phyloP scores from a whole-genome alignment of 2,797 vertebrate species.

The Alosa sapidissima region DNA sequence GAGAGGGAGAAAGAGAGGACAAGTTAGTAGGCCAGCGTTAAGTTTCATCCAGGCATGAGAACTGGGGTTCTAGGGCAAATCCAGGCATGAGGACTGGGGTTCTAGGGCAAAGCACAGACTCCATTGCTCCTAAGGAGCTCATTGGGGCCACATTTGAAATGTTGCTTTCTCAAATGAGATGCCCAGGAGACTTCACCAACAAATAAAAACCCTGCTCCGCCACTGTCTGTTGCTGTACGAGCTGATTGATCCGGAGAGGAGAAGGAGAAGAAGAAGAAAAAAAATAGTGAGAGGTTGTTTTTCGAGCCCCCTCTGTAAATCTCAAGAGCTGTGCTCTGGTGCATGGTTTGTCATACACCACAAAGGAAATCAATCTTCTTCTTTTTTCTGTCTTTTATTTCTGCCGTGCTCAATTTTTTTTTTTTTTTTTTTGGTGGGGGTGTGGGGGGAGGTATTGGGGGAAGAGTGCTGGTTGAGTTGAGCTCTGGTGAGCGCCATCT shows the following conservation, averaged over 20 bases:
- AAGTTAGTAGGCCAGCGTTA: neutral
- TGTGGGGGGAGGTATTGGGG: neutral
- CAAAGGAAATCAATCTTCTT: conserved; percentile 80
- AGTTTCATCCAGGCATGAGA: conserved; percentile 13
- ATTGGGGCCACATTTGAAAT: neutral
- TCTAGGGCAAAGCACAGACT: conserved; percentile 29
- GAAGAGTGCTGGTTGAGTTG: conserved; percentile 43
- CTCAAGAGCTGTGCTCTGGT: conserved; percentile 66
- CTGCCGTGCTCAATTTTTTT: neutral
- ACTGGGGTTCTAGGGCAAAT: conserved; percentile 16
- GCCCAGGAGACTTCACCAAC: conserved; percentile 20
- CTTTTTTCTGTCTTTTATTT: conserved; percentile 53
- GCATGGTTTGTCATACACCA: conserved; percentile 72
- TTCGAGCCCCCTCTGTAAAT: conserved; percentile 61
- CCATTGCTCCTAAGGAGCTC: conserved; percentile 35
- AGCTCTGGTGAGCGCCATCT: conserved; percentile 69
- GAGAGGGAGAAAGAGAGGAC: conserved; percentile 8
- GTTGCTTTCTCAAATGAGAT: neutral
- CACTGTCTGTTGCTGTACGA: conserved; percentile 46
- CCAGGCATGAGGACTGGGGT: conserved; percentile 10
- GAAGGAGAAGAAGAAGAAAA: neutral
- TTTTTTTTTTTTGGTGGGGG: too few species aligned
- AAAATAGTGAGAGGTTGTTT: neutral
- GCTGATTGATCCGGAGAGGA: conserved; percentile 54
- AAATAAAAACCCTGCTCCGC: conserved; percentile 2